These are phyloP conservation scores for Melanostigma gelatinosum DNA, from an alignment of 2,113 vertebrate genomes.

Conservation along the genomic window DNA sequence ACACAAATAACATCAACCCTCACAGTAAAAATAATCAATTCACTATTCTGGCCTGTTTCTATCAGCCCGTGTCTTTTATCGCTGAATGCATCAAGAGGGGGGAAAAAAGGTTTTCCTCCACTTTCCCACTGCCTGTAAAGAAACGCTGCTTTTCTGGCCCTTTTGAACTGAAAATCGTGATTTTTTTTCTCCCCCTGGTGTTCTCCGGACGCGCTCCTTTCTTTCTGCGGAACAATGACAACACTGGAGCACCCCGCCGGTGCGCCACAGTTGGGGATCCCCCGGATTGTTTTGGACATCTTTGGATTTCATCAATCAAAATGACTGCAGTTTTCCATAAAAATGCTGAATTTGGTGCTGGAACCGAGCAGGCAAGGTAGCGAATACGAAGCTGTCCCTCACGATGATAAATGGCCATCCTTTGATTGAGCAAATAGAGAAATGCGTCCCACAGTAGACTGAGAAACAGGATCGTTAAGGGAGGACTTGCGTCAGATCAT, in stretches of 20 bases:
- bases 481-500: slow-evolving; percentile 47
- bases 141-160: slow-evolving; percentile 85
- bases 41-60: slow-evolving; percentile 72
- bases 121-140: slow-evolving; percentile 94
- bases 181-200: slow-evolving; percentile 87
- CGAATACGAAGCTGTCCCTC: slow-evolving; percentile 98
- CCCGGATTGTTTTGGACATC: slow-evolving; percentile 98
- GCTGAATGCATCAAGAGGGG: slow-evolving; percentile 83
- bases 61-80: slow-evolving; percentile 60
- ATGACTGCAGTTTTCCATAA: slow-evolving; percentile 99
- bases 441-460: slow-evolving; percentile 73
- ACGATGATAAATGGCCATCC: slow-evolving; percentile 99
- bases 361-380: slow-evolving; percentile 97
- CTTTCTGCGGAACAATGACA: slow-evolving; percentile 95
- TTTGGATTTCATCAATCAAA: slow-evolving; percentile 99
- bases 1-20: slow-evolving; percentile 70
- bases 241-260: slow-evolving; percentile 98
- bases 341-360: slow-evolving; percentile 99
- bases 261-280: slow-evolving; percentile 99
- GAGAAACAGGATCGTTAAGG: slow-evolving; percentile 69
- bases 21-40: slow-evolving; percentile 77
- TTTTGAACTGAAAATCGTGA: slow-evolving; percentile 92
- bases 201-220: slow-evolving; percentile 93
- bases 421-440: slow-evolving; percentile 94
- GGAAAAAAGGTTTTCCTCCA: slow-evolving; percentile 87